Conservation (phyloP, 2,113 vertebrate genomes). For the Rhinichthys klamathensis region DNA sequence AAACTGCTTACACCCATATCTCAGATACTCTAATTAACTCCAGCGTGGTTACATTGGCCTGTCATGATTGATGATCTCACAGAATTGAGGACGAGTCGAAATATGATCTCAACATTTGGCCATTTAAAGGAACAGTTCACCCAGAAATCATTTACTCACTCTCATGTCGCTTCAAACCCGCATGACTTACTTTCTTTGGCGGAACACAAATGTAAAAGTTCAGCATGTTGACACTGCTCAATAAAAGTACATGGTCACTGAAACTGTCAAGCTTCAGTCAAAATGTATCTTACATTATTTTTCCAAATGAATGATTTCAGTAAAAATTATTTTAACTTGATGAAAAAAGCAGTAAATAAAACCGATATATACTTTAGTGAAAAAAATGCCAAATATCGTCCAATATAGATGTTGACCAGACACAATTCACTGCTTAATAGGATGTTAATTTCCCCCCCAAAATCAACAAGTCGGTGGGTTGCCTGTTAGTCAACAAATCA, state of each 20-base stretch:
- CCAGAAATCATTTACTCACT: not conserved
- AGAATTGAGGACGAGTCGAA: constrained; percentile 59
- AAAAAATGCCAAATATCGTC: too few species aligned
- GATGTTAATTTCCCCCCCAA: too few species aligned
- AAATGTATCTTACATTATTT: not conserved
- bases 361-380: too few species aligned
- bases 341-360: too few species aligned
- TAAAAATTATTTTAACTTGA: too few species aligned
- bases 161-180: not conserved
- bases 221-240: not conserved
- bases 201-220: not conserved
- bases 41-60: constrained; percentile 51
- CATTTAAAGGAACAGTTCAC: constrained; percentile 39
- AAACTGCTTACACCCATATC: constrained; percentile 37
- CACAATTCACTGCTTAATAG: too few species aligned
- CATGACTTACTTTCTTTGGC: not conserved
- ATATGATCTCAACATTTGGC: constrained; percentile 54
- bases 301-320: too few species aligned
- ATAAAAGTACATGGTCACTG: not conserved
- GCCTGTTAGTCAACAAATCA: too few species aligned
- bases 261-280: not conserved
- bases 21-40: constrained; percentile 69
- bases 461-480: too few species aligned
- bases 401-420: too few species aligned
- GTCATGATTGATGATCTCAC: constrained; percentile 61